Evolutionary conservation across 2,797 vertebrate species (phyloP).

Genomic region (Ptychobarbus kaznakovi): DNA sequence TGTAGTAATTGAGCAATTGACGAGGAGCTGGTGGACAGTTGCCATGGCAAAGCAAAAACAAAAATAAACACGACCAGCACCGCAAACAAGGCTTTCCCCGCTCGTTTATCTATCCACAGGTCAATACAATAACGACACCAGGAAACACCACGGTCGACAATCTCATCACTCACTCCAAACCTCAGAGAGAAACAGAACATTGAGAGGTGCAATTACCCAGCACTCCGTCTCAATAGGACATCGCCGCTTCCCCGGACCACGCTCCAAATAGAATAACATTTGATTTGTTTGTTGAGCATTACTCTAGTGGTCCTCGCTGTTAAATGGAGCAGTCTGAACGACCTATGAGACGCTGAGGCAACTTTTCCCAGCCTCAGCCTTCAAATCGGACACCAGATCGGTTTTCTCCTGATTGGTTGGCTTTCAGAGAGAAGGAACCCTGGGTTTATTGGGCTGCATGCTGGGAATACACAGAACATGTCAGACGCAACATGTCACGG

Average conservation of each 20-base stretch:
- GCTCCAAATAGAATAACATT: slow-evolving; percentile 44
- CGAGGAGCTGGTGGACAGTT: slow-evolving; percentile 51
- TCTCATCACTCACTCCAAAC: slow-evolving; percentile 72
- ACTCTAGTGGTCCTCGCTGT: slow-evolving; percentile 24
- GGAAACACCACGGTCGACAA: slow-evolving; percentile 66
- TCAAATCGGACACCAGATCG: slow-evolving; percentile 25
- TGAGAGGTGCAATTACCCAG: slow-evolving; percentile 52
- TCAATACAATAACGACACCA: slow-evolving; percentile 74
- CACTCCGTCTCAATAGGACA: slow-evolving; percentile 38
- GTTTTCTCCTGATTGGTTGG: slow-evolving; percentile 43
- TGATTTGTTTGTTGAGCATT: slow-evolving; percentile 50
- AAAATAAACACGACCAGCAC: slow-evolving; percentile 33
- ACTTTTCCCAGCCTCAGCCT: slow-evolving; percentile 21
- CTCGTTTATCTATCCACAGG: slow-evolving; percentile 69
- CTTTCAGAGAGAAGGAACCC: slow-evolving; percentile 14
- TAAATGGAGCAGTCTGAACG: slow-evolving; percentile 31
- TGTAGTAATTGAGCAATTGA: slow-evolving; percentile 55
- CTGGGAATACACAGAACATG: slow-evolving; percentile 4
- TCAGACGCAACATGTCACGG: neutral
- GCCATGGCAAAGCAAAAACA: neutral
- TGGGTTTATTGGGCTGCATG: slow-evolving; percentile 4
- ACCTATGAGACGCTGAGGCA: slow-evolving; percentile 30
- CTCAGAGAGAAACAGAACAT: slow-evolving; percentile 54
- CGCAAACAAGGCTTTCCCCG: slow-evolving; percentile 46
- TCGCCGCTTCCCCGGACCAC: slow-evolving; percentile 24